Evolutionary conservation across 2,113 vertebrate genomes (phyloP), one percentile per base, ranked within the genome.

Genomic region (Chunga burmeisteri): DNA sequence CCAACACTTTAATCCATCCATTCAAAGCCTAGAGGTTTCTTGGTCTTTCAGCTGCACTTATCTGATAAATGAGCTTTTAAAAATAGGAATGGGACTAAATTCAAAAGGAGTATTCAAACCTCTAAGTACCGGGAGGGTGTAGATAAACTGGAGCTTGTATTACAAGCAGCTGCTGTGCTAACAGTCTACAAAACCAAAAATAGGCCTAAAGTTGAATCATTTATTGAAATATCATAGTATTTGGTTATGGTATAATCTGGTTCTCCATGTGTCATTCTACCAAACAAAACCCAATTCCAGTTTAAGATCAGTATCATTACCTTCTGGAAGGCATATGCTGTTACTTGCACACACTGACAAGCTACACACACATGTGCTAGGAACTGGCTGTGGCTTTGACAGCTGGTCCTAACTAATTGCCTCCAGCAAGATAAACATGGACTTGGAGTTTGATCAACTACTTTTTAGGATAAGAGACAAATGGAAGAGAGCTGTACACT

Each of bases 1-100:
- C 72, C 83, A 94, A 95, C 79, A 87, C 95, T 89, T 96, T 95
- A 95, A 97, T 95, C 87, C 62, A 44, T 95, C 97, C 90, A 88
- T 97, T 95, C 78, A 95, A 97, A 97, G 90, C n/a, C 63, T 90
- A 83, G 87, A 77, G 79, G 32, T 93, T 94, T 96, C 88, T 94
- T 95, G 79, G 85, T 93, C 93, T 95, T 92, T 93, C 94, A 74
- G 90, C 67, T 80, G 56, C 21, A 13, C 72, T 96, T 94, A 66
- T 70, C 78, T 85, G 84, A 93, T 86, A 93, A 94, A 81, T 52
- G 70, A 88, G 78, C 78, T 96, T 94, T 96, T 95, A 91, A 95
- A 94, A 93, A 96, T 95, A 96, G 93, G 91, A 53, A 85, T 80
- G 70, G 32, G 67, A 95, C 81, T 66, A 91, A 88, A 96, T 95